These are phyloP conservation scores for Cataglyphis cursor DNA, from an alignment of 2,888 invertebrate genomes.

Conservation along the genomic window DNA sequence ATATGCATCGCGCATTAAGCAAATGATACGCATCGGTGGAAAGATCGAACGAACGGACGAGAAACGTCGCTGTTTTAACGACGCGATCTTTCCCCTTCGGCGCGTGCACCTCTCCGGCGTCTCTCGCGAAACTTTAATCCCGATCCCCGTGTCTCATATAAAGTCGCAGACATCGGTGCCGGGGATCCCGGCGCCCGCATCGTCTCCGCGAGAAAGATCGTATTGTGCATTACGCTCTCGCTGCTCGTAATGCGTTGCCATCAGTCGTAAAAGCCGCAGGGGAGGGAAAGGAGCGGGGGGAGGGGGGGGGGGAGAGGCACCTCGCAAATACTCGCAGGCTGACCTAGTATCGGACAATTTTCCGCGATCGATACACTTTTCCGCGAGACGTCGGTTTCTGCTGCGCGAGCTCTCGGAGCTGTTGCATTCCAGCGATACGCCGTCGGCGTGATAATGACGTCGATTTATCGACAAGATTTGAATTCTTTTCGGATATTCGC, in stretches of 20 bases:
- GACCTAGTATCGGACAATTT: constrained; percentile 77
- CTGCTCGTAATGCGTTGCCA: not conserved
- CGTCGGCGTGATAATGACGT: not conserved
- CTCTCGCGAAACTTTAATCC: not conserved
- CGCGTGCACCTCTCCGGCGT: not conserved
- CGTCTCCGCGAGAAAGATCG: not conserved
- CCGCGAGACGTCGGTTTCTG: constrained; percentile 57
- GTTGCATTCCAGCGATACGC: constrained; percentile 33
- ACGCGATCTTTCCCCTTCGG: not conserved
- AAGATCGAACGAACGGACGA: not conserved
- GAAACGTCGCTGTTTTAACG: not conserved
- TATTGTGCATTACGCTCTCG: not conserved
- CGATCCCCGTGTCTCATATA: not conserved
- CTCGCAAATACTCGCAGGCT: constrained; percentile 72
- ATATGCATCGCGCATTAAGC: constrained; percentile 1
- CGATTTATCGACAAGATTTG: not conserved
- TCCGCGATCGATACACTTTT: constrained; percentile 76
- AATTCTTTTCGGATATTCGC: not conserved
- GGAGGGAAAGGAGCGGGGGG: not conserved
- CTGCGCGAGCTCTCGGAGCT: constrained; percentile 59
- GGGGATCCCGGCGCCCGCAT: not conserved
- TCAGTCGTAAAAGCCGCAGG: not conserved
- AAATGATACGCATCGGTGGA: not conserved
- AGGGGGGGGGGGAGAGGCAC: constrained; percentile 36
- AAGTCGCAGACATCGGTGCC: not conserved